A percentile compares a stretch with the other conserved stretches of the same genome.
phyloP scores from a whole-genome alignment of 2,797 vertebrate genomes.

The Enteromius viviparus region DNA sequence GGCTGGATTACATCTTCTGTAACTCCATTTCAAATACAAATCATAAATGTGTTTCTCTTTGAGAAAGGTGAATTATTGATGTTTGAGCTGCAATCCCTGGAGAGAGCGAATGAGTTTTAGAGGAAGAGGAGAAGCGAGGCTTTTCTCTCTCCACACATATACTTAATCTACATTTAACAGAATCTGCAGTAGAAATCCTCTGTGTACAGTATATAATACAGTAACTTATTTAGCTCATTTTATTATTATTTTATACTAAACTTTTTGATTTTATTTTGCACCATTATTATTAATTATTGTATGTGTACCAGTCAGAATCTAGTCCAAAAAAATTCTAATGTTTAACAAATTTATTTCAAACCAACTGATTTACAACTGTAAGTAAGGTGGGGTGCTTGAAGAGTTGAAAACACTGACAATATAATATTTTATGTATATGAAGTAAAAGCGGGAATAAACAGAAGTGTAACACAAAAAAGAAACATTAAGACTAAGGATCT shows the following conservation, averaged over 20 bases:
- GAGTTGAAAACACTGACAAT: too few relatives aligned
- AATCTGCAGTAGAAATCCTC: conserved; percentile 7
- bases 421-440: too few relatives aligned
- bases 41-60: conserved; percentile 45
- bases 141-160: not conserved
- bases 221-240: not conserved
- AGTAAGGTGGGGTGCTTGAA: too few relatives aligned
- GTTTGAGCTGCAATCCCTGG: conserved; percentile 33
- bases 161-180: conserved; percentile 2
- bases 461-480: not conserved
- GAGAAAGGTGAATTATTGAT: conserved; percentile 51
- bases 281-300: too few relatives aligned
- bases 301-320: too few relatives aligned
- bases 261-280: too few relatives aligned
- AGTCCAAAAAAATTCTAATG: too few relatives aligned
- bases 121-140: not conserved
- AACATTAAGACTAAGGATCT: not conserved
- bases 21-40: conserved; percentile 43
- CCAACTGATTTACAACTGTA: too few relatives aligned
- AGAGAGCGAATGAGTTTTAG: conserved; percentile 29
- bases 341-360: too few relatives aligned
- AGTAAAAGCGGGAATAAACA: not conserved
- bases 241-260: not conserved
- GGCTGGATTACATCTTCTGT: conserved; percentile 26
- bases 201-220: not conserved